Conservation (phyloP, 2,113 vertebrate species). For the Chloroceryle aenea region DNA sequence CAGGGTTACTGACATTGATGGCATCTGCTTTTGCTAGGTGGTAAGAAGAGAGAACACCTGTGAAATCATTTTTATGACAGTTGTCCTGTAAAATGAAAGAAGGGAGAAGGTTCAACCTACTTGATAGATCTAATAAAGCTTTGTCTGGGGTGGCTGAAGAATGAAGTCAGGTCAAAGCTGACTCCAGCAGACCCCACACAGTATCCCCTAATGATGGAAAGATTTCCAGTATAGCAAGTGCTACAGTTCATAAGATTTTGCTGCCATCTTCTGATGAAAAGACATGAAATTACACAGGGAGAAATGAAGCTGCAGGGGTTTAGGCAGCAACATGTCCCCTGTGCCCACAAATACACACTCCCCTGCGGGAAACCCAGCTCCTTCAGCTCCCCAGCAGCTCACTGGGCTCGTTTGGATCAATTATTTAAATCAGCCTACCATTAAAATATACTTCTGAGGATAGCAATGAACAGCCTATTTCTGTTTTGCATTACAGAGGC, state of each 20-base stretch:
- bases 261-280: conserved; percentile 82
- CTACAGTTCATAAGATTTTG: conserved; percentile 60
- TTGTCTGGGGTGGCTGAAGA: neutral
- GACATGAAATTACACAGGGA: neutral
- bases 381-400: neutral
- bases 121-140: neutral
- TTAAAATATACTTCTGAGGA: neutral
- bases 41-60: fast-evolving
- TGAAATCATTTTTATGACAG: neutral
- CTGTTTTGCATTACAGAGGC: neutral
- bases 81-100: neutral
- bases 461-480: neutral
- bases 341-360: fast-evolving
- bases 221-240: neutral
- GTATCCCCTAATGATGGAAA: neutral
- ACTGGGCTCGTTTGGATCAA: neutral
- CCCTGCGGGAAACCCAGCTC: fast-evolving
- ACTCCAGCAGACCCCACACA: neutral
- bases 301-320: neutral
- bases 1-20: neutral
- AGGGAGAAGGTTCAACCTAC: neutral
- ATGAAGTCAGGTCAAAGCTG: neutral
- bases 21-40: neutral
- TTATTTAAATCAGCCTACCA: neutral
- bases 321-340: neutral